These are phyloP conservation scores for Heteractis magnifica DNA, from an alignment of 92 coral and sea anemone species.

Conservation along the genomic window DNA sequence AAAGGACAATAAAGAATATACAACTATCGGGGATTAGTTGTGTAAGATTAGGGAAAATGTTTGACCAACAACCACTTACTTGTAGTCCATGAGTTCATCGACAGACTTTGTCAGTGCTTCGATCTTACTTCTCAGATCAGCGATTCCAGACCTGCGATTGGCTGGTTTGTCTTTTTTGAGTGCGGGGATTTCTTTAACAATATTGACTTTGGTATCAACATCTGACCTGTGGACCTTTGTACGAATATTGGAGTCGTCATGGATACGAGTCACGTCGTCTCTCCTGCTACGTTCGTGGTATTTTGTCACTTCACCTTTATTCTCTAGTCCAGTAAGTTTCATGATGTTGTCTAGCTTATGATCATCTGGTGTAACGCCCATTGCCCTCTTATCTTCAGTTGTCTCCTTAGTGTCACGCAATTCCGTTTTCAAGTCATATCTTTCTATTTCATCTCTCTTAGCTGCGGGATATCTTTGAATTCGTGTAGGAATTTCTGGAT, in stretches of 20 bases:
- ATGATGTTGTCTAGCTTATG: slow-evolving; percentile 6
- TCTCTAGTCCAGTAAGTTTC: slow-evolving; percentile 7
- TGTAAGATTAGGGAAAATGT: too few species aligned
- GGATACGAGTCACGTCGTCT: slow-evolving; percentile 17
- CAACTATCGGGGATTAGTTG: too few species aligned
- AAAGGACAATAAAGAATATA: neutral
- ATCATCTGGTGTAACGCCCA: neutral
- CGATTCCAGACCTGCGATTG: slow-evolving; percentile 16
- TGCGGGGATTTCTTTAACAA: slow-evolving; percentile 19
- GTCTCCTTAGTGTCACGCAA: neutral
- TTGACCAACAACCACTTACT: slow-evolving; percentile 9
- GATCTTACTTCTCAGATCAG: slow-evolving; percentile 31
- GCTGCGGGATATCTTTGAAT: slow-evolving; percentile 24
- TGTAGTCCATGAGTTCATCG: slow-evolving; percentile 30
- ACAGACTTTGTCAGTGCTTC: slow-evolving; percentile 41
- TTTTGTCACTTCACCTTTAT: slow-evolving; percentile 13
- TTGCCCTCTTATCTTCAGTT: neutral
- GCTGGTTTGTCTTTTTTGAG: slow-evolving; percentile 5
- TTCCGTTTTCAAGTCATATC: neutral
- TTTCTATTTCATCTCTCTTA: neutral
- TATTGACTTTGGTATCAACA: slow-evolving; percentile 33
- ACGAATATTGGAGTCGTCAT: slow-evolving; percentile 20
- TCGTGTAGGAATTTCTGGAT: slow-evolving; percentile 13
- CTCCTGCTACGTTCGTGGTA: slow-evolving; percentile 22
- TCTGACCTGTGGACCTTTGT: slow-evolving; percentile 27